Base-by-base conservation (phyloP, 2,797 vertebrate genomes). In the Bovichtus variegatus region DNA sequence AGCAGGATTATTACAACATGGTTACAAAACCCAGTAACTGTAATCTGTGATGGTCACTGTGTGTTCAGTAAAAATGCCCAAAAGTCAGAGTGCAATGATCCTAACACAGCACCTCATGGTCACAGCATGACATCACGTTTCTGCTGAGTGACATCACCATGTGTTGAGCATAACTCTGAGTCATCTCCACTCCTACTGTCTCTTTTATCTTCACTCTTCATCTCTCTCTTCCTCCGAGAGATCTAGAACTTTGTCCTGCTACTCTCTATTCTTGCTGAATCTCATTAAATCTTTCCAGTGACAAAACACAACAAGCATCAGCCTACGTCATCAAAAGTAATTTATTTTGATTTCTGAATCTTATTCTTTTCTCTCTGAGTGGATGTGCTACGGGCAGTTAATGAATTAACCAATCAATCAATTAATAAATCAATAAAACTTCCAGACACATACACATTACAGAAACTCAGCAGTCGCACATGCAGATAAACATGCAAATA, bases 191-290 rank as follows among this genome's bases (percentile, higher is more conserved):
- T 84, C 71, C 54, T 21, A 71, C 51, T 25, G 18, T 68, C 55
- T 63, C 60, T 66, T 41, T 67, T 43, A 23, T 40, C 54, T 54
- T 43, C 29, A n/a, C 49, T 69, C 23, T 41, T 54, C 19, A 44
- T 31, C 12, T 57, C 19, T 61, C 2, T 67, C 72, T 71, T 44
- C 23, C 34, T 63, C 44, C 58, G 65, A 6, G 12, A 46, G 31
- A 64, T 88, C 83, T 78, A 29, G 81, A 87, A 82, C 83, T 89
- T 80, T 86, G 87, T 75, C 49, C 40, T 73, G 68, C 58, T 67
- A 63, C 64, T 72, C 64, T 72, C 64, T 51, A 50, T 47, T 80
- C 51, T 61, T n/a, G 21, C 51, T 58, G 29, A 62, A 80, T 61
- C 50, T 57, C 40, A 4, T 71, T 27, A 19, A 36, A 59, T 72